Evolutionary conservation across 1,140 invertebrate species (phyloP).

Genomic region (Meloidogyne exigua): DNA sequence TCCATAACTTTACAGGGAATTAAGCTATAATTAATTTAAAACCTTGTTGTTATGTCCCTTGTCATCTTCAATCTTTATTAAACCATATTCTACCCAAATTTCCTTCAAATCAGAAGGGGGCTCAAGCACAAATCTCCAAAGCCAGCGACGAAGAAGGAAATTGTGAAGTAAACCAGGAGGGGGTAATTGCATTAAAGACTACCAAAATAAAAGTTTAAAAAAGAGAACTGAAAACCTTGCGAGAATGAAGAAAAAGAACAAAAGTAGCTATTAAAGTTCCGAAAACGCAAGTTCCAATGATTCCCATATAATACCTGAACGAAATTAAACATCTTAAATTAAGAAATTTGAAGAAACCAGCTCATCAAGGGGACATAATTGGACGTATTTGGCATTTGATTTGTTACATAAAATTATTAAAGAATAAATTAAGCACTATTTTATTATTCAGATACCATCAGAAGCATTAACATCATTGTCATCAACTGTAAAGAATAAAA

Average conservation of each 20-base stretch:
- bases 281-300: constrained; percentile 61
- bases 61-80: constrained; percentile 41
- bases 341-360: constrained; percentile 35
- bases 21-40: too few relatives aligned
- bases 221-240: constrained; percentile 18
- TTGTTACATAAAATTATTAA: not conserved
- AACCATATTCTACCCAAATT: constrained; percentile 60
- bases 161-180: constrained; percentile 31
- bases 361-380: constrained; percentile 62
- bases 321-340: not conserved
- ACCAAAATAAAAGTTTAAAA: constrained; percentile 13
- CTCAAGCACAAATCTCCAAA: constrained; percentile 45
- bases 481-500: constrained; percentile 36
- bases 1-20: too few relatives aligned
- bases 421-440: not conserved
- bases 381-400: constrained; percentile 61
- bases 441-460: constrained; percentile 57
- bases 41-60: not conserved
- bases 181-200: constrained; percentile 31
- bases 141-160: constrained; percentile 41
- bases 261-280: constrained; percentile 56
- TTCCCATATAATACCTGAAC: constrained; percentile 55
- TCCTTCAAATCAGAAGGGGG: constrained; percentile 54
- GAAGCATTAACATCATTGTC: constrained; percentile 60
- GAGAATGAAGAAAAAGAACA: constrained; percentile 46